Evolutionary conservation across 2,888 invertebrate species (phyloP).

Genomic region (Lochmaea capreae): DNA sequence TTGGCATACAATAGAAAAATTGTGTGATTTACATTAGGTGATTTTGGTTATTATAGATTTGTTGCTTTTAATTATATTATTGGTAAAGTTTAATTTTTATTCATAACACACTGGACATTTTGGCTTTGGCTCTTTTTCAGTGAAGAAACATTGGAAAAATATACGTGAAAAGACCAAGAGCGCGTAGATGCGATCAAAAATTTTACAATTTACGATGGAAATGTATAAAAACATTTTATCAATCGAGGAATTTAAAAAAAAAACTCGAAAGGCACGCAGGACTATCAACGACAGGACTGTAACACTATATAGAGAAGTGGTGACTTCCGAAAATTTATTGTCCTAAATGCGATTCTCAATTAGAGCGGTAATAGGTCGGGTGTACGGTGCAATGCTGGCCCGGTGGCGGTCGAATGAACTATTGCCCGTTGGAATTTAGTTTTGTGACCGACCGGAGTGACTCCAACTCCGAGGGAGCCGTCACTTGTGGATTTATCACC

Average conservation of each 20-base stretch:
- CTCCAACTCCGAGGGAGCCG: constrained; percentile 52
- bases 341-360: constrained; percentile 77
- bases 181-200: neutral
- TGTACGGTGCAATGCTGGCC: constrained; percentile 56
- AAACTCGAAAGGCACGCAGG: constrained; percentile 15
- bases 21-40: neutral
- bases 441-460: constrained; percentile 59
- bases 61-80: neutral
- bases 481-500: constrained; percentile 56
- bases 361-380: constrained; percentile 75
- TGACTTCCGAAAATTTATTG: constrained; percentile 71
- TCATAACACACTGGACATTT: too few relatives aligned
- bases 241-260: constrained; percentile 8
- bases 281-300: constrained; percentile 19
- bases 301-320: constrained; percentile 62
- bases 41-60: too few relatives aligned
- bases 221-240: constrained; percentile 8
- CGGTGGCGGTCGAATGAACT: constrained; percentile 58
- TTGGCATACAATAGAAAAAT: neutral
- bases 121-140: too few relatives aligned
- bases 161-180: too few relatives aligned
- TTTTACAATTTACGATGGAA: neutral
- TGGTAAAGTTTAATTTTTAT: too few relatives aligned
- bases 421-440: constrained; percentile 64
- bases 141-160: too few relatives aligned